phyloP scores from a whole-genome alignment of 2,797 vertebrate species.

The Lerista edwardsae region DNA sequence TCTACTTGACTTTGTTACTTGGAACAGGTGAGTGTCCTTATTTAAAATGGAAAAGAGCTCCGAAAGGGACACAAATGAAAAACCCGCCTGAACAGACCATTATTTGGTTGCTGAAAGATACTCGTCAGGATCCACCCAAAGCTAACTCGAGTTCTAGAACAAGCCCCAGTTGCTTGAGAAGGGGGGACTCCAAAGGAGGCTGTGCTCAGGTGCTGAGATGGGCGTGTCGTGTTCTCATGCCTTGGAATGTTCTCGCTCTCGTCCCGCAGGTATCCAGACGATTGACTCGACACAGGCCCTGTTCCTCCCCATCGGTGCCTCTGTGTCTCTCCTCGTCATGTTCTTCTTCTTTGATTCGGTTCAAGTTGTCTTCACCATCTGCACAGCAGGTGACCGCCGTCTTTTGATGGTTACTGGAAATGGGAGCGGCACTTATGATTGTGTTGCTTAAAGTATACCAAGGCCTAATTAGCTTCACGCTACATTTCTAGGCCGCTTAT shows the following conservation, averaged over 20 bases:
- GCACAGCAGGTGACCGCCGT: slow-evolving; percentile 92
- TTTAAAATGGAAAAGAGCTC: background rate
- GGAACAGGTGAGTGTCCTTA: background rate
- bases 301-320: slow-evolving; percentile 97
- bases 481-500: slow-evolving; percentile 30
- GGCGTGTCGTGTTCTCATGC: background rate
- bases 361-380: slow-evolving; percentile 99
- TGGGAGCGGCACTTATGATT: background rate
- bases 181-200: background rate
- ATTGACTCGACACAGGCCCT: slow-evolving; percentile 98
- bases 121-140: background rate
- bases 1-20: background rate
- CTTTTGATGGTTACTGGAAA: slow-evolving; percentile 36
- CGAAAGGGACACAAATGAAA: background rate
- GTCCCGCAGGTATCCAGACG: slow-evolving; percentile 95
- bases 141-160: background rate
- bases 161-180: background rate
- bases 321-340: slow-evolving; percentile 98
- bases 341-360: slow-evolving; percentile 99
- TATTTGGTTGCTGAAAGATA: background rate
- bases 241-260: slow-evolving; percentile 8
- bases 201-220: fast-evolving
- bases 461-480: background rate
- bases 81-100: background rate
- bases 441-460: background rate